These are phyloP conservation scores for Melangyna quadrimaculata DNA, from an alignment of 2,888 invertebrate genomes.

Conservation along the genomic window DNA sequence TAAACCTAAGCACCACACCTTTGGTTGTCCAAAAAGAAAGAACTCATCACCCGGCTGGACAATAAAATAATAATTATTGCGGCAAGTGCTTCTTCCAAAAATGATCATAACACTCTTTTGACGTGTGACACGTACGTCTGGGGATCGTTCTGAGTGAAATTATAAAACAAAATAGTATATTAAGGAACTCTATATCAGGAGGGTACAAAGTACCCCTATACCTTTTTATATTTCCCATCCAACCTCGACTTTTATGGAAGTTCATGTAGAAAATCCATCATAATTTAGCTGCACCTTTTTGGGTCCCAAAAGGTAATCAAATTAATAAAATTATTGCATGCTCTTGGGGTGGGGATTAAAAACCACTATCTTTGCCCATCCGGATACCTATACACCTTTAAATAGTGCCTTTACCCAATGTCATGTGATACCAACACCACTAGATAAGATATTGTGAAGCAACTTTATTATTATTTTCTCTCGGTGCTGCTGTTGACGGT, in stretches of 20 bases:
- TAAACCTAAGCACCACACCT: constrained; percentile 80
- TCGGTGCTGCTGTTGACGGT: neutral
- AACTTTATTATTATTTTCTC: constrained; percentile 49
- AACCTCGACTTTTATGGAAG: constrained; percentile 43
- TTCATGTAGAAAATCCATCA: constrained; percentile 49
- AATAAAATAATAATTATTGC: too few species aligned
- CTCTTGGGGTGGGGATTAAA: constrained; percentile 39
- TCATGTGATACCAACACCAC: constrained; percentile 66
- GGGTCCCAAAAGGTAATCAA: constrained; percentile 62
- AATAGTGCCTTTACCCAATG: constrained; percentile 58
- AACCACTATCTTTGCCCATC: constrained; percentile 46
- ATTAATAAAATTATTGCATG: constrained; percentile 70
- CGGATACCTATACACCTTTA: constrained; percentile 52
- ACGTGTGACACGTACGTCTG: constrained; percentile 37
- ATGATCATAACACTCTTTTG: constrained; percentile 66
- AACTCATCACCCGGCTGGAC: constrained; percentile 61
- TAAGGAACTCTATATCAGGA: constrained; percentile 38
- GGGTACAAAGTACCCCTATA: constrained; percentile 4
- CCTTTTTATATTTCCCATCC: neutral
- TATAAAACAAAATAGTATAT: constrained; percentile 18
- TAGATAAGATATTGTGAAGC: constrained; percentile 6
- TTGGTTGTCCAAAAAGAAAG: constrained; percentile 38
- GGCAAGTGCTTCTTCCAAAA: constrained; percentile 58
- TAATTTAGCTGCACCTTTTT: constrained; percentile 68
- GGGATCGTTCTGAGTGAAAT: constrained; percentile 18